A percentile compares a stretch with the other conserved stretches of the same genome.
Evolutionary conservation across 2,113 vertebrate genomes (phyloP).

Genomic region (Hemiscyllium ocellatum): DNA sequence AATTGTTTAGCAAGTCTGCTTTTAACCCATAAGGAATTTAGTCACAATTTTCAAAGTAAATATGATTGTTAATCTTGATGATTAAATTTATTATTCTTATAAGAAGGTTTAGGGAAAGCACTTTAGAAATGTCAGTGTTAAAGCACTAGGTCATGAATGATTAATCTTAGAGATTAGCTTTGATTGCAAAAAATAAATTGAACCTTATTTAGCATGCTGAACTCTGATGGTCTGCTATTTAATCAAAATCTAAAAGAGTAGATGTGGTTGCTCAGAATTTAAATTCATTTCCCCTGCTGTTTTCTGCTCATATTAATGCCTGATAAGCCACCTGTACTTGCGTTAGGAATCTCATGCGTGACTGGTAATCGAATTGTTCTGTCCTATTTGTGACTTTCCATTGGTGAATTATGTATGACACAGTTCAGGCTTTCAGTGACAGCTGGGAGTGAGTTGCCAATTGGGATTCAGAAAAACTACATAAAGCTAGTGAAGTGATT

Average conservation of each 20-base stretch:
- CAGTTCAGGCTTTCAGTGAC: background rate
- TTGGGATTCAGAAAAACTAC: background rate
- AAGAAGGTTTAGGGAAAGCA: background rate
- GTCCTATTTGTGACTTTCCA: background rate
- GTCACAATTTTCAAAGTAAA: background rate
- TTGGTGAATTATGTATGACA: conserved; percentile 12
- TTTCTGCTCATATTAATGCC: background rate
- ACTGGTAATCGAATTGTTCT: background rate
- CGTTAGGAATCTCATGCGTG: background rate
- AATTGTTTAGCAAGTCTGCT: background rate
- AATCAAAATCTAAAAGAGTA: conserved; percentile 16
- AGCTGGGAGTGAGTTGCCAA: background rate
- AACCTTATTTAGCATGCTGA: background rate
- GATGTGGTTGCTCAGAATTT: background rate
- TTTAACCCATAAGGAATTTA: background rate
- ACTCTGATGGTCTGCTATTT: background rate
- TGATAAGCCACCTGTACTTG: background rate
- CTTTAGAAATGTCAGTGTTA: conserved; percentile 4
- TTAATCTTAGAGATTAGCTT: background rate
- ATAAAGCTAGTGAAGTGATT: background rate
- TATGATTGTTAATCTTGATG: background rate
- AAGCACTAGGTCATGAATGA: background rate
- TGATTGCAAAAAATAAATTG: background rate
- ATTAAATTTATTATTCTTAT: background rate
- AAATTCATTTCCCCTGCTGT: conserved; percentile 1